phyloP scores from a whole-genome alignment of 2,797 vertebrate species.

The Microhierax caerulescens region DNA sequence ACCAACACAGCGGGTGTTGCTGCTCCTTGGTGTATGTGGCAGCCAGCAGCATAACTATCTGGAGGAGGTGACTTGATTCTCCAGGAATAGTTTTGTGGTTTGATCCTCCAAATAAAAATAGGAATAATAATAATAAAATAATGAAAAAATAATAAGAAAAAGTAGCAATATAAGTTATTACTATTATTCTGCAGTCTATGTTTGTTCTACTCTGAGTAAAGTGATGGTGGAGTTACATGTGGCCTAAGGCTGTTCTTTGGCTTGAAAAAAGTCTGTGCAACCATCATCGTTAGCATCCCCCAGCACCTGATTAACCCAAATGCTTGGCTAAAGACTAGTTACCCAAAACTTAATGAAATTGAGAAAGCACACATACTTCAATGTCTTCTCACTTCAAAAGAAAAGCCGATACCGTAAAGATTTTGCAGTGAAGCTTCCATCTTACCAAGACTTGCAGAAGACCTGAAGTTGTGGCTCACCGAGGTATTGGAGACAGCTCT shows the following conservation, averaged over 20 bases:
- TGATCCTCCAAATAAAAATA: neutral
- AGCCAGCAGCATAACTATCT: neutral
- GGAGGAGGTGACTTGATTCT: neutral
- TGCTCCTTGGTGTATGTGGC: neutral
- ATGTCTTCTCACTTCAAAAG: neutral
- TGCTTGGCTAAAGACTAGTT: neutral
- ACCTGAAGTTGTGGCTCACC: neutral
- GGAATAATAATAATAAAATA: neutral
- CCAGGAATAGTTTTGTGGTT: neutral
- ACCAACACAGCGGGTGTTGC: neutral
- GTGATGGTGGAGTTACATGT: neutral
- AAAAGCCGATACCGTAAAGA: neutral
- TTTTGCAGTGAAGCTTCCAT: neutral
- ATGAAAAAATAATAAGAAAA: neutral
- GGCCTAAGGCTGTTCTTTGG: neutral
- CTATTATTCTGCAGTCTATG: neutral
- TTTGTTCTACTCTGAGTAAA: neutral
- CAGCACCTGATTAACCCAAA: neutral
- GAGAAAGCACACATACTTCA: neutral
- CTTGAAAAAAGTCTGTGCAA: neutral
- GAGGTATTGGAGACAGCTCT: neutral
- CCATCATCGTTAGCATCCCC: neutral
- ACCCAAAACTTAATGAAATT: neutral
- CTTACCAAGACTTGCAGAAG: neutral
- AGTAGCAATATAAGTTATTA: neutral